Evolutionary conservation across 2,797 vertebrate genomes (phyloP), one percentile per base, ranked within the genome.

Genomic region (Tympanoctomys barrerae): DNA sequence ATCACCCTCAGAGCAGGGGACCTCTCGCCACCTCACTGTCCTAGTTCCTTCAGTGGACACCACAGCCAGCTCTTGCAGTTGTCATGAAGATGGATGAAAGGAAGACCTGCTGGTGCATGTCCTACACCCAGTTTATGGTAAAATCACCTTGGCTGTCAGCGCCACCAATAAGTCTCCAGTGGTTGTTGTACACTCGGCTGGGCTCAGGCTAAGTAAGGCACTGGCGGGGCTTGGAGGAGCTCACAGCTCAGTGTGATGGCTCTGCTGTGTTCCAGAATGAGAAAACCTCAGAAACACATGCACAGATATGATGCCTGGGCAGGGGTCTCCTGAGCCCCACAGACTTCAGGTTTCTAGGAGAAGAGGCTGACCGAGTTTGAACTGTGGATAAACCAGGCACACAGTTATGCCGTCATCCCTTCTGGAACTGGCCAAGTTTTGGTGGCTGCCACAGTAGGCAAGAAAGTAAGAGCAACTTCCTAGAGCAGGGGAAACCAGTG

Each of bases 31-130:
- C 16, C 46, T 83, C 13, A 14, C 22, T 42, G 28, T 68, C 36
- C 62, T n/a, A 59, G 66, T 57, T 57, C 49, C n/a, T 46, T 19
- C 0, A 0, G 4, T 1, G 3, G 46, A 62, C 22, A 36, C 0
- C 21, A 19, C 13, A 68, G 13, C 31, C 5, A 5, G 22, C 36
- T 89, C 75, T 89, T 61, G 46, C 36, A 12, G 22, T 46, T 54
- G 26, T 79, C 26, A 21, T 12, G n/a, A 31, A 42, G 18, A 12
- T 87, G 64, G n/a, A 3, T 59, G 70, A 62, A 49, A 49, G 33
- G 8, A 8, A 64, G 54, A 42, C 36, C 24, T 16, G 0, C 2
- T 13, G 36, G 12, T 14, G 28, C 21, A 52, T 2, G 0, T 24
- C 5, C 7, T 21, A 21, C 1, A 0, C 78, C 31, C 14, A 2